Conservation (phyloP, 2,888 invertebrate species). For the Poecilobothrus nobilitatus region DNA sequence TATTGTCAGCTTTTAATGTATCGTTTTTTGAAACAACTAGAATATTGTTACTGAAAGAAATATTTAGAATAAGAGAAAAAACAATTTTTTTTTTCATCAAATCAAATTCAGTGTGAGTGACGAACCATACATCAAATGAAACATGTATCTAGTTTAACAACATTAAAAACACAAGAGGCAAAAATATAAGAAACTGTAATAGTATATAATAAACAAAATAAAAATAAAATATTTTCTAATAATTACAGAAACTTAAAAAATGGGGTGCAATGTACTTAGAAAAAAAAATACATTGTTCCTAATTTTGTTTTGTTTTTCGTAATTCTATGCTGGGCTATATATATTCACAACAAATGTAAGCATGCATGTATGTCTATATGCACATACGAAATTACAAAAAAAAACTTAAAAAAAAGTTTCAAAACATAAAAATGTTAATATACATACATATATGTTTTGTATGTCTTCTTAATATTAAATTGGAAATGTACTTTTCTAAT, state of each 20-base stretch:
- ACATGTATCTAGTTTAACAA: not conserved
- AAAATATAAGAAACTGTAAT: not conserved
- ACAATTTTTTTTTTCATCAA: not conserved
- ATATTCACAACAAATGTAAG: not conserved
- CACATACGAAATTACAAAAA: too few relatives aligned
- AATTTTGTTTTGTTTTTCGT: not conserved
- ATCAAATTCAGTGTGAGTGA: not conserved
- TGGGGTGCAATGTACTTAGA: constrained; percentile 3
- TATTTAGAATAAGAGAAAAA: too few relatives aligned
- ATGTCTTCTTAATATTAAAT: too few relatives aligned
- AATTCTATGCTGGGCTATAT: not conserved
- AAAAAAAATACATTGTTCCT: too few relatives aligned
- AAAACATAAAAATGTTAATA: too few relatives aligned
- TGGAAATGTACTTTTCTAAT: too few relatives aligned
- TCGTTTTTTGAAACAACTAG: too few relatives aligned
- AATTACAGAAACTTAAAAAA: not conserved
- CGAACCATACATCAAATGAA: not conserved
- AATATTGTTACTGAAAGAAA: too few relatives aligned
- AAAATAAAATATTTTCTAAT: not conserved
- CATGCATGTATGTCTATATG: not conserved
- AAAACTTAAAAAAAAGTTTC: too few relatives aligned
- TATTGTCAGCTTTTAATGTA: too few relatives aligned
- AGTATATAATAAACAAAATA: not conserved
- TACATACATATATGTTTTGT: too few relatives aligned
- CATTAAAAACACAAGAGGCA: not conserved